Conservation (phyloP, 1,140 invertebrate species). For the Ceratina japonica region DNA sequence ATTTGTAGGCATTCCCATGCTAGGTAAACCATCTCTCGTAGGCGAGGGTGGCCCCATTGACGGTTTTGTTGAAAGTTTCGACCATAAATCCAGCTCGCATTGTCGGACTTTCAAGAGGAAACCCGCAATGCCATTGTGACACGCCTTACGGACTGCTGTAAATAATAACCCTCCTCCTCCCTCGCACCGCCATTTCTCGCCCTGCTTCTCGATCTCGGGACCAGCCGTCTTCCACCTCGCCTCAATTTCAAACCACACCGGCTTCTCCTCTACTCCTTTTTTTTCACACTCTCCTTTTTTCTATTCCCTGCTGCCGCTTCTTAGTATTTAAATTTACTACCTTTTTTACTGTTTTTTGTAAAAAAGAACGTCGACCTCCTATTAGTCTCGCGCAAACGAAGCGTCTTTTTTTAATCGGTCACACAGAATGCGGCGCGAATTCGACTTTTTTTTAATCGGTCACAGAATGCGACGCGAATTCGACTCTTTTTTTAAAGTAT, state of each 20-base stretch:
- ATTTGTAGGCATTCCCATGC: conserved; percentile 69
- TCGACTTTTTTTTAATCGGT: no score
- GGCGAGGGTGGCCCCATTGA: conserved; percentile 73
- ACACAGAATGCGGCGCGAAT: no score
- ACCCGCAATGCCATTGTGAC: conserved; percentile 78
- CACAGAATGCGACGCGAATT: no score
- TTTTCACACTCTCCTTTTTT: not conserved
- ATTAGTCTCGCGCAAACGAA: no score
- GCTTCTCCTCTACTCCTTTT: conserved; percentile 4
- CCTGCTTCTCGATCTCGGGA: conserved; percentile 28
- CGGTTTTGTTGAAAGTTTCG: conserved; percentile 79
- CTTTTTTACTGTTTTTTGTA: no score
- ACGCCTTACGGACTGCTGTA: conserved; percentile 73
- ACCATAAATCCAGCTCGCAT: conserved; percentile 76
- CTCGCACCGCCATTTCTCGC: conserved; percentile 39
- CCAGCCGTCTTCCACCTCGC: not conserved
- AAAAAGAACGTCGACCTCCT: no score
- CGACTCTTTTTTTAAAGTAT: no score
- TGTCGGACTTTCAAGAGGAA: conserved; percentile 78
- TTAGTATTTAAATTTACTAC: no score
- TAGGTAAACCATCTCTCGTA: conserved; percentile 54
- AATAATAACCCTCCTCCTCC: conserved; percentile 68
- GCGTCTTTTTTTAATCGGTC: no score
- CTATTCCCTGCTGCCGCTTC: no score
- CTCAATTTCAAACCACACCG: conserved; percentile 33